phyloP scores from a whole-genome alignment of 2,888 invertebrate genomes.

The Adineta ricciae region DNA sequence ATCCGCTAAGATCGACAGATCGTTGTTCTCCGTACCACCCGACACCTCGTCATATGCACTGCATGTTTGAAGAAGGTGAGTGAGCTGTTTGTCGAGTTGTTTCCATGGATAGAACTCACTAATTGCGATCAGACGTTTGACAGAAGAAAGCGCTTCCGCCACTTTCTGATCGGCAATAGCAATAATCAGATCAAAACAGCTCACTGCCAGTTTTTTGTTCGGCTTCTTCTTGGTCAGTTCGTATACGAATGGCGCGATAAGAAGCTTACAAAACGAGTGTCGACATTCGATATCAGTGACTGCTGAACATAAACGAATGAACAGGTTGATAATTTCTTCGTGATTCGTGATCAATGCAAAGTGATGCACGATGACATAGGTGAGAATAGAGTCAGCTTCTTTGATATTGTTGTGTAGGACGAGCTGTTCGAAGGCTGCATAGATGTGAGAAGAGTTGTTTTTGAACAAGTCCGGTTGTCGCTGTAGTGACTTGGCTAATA shows the following conservation, averaged over 20 bases:
- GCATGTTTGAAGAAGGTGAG: neutral
- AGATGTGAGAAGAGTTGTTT: neutral
- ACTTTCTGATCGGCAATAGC: neutral
- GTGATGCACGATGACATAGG: neutral
- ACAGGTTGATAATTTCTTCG: neutral
- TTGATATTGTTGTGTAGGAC: neutral
- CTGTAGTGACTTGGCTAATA: neutral
- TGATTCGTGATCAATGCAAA: neutral
- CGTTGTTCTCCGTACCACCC: neutral
- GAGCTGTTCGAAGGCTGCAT: neutral
- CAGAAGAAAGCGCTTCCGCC: neutral
- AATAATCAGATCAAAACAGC: neutral
- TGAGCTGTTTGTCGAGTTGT: neutral
- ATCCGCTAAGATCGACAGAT: too few relatives aligned
- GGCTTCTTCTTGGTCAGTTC: neutral
- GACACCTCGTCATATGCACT: neutral
- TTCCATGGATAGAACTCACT: constrained; percentile 15
- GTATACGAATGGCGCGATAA: neutral
- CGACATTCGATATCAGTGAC: neutral
- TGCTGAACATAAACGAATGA: neutral
- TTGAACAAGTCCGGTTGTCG: neutral
- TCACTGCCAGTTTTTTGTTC: neutral
- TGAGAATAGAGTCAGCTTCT: neutral
- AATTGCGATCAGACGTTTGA: neutral
- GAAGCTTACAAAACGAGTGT: neutral